A percentile compares a stretch with the other conserved stretches of the same genome.
Conservation (phyloP, 2,888 invertebrate species). For the Nymphalis urticae region DNA sequence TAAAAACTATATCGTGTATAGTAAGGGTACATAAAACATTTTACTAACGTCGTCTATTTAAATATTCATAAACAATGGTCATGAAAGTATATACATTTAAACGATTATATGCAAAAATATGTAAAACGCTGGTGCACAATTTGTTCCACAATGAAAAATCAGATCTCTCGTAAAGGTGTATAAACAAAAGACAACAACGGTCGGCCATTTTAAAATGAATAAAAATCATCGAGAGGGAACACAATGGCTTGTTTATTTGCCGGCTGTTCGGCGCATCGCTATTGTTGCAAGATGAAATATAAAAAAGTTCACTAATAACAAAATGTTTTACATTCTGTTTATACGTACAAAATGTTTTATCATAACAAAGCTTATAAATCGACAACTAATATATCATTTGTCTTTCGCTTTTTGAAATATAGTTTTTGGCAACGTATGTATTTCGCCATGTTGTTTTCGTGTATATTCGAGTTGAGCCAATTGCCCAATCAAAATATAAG, state of each 20-base stretch:
- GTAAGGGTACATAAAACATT: too few relatives aligned
- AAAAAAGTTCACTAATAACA: constrained; percentile 3
- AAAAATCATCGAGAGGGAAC: constrained; percentile 24
- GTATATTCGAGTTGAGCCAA: too few relatives aligned
- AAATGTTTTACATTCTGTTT: not conserved
- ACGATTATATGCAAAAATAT: constrained; percentile 20
- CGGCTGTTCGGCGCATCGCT: constrained; percentile 15
- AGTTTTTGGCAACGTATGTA: too few relatives aligned
- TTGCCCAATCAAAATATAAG: too few relatives aligned
- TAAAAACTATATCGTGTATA: too few relatives aligned
- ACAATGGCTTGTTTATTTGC: constrained; percentile 32
- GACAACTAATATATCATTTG: too few relatives aligned
- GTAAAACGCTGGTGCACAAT: constrained; percentile 20
- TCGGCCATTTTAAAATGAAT: constrained; percentile 32
- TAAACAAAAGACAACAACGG: constrained; percentile 22
- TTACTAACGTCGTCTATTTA: not conserved
- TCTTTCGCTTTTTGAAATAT: too few relatives aligned
- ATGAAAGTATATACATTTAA: not conserved
- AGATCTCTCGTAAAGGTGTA: constrained; percentile 10
- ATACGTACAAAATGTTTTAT: not conserved
- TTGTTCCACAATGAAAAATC: constrained; percentile 24
- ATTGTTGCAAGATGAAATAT: constrained; percentile 5
- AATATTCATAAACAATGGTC: constrained; percentile 4
- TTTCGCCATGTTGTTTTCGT: too few relatives aligned
- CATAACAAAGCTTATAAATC: too few relatives aligned